Evolutionary conservation across 1,140 invertebrate species (phyloP).

Genomic region (Drosophila pruinosa): DNA sequence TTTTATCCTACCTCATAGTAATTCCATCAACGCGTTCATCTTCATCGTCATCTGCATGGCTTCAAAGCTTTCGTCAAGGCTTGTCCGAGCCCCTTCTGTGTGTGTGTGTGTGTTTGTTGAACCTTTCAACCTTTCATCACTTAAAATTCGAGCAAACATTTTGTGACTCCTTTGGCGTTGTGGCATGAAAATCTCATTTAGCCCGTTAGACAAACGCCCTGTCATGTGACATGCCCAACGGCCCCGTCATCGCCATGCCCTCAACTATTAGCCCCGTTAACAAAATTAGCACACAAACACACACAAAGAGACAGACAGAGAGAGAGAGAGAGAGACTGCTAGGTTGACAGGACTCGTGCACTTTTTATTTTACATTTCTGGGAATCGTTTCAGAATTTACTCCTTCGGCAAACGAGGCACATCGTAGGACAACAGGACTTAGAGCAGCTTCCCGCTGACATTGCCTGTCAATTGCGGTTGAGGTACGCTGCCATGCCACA

Average conservation of each 20-base stretch:
- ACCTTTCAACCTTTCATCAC: constrained; percentile 69
- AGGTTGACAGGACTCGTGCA: constrained; percentile 11
- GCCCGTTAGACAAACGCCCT: constrained; percentile 23
- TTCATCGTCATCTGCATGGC: constrained; percentile 63
- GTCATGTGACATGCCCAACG: constrained; percentile 35
- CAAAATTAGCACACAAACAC: constrained; percentile 52
- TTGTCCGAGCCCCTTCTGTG: constrained; percentile 19
- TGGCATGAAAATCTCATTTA: constrained; percentile 58
- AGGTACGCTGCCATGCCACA: constrained; percentile 13
- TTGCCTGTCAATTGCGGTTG: constrained; percentile 36
- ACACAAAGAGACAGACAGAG: not conserved
- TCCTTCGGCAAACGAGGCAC: constrained; percentile 26
- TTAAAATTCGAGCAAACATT: constrained; percentile 69
- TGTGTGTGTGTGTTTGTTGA: constrained; percentile 15
- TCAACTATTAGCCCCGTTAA: constrained; percentile 59
- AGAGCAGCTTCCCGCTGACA: constrained; percentile 36
- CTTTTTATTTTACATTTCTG: constrained; percentile 13
- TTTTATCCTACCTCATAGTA: constrained; percentile 56
- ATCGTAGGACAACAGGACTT: constrained; percentile 23
- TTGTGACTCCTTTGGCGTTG: constrained; percentile 35
- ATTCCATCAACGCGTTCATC: constrained; percentile 74
- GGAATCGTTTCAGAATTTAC: constrained; percentile 32
- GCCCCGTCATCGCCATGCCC: constrained; percentile 37
- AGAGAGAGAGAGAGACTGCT: not conserved
- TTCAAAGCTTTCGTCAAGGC: constrained; percentile 53